Base-by-base conservation (phyloP, 2,888 invertebrate genomes). In the Autographa gamma region DNA sequence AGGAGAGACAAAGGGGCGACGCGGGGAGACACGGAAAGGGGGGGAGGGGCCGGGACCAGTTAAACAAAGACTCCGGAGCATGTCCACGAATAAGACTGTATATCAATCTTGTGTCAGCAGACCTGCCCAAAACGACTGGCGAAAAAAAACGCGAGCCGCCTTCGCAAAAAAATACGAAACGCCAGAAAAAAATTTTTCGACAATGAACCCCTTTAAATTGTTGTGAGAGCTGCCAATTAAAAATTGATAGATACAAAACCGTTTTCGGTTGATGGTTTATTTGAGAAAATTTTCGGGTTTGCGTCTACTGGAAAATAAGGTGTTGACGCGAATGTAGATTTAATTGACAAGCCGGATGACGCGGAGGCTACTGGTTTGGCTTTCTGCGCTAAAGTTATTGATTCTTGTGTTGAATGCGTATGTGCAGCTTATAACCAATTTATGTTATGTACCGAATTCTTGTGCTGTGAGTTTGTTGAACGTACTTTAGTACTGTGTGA, bases 181-280 rank as follows among this genome's bases (percentile, higher is more conserved):
- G 84, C 80, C 76, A 81, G 78, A 87, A 92, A 93, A 94, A 93
- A 92, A 87, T 88, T 13, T 88, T 91, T 92, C 92, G 90, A 93
- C 94, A 93, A 92, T 93, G 94, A 95, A 85, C 89, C 90, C 91
- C 90, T 92, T 93, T 94, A 93, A 93, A 92, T 92, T 92, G 93
- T 92, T 94, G 93, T 92, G 93, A 91, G 92, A 95, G 92, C 92
- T 95, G 95, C 95, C 95, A 95, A 95, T 95, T 95, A 95, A 95
- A 95, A 93, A 93, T 93, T 95, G 93, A 95, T 95, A 94, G 92
- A 94, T 93, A 91, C 88, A 89, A 90, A 88, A 83, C 83, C 81
- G 83, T 88, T 85, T 89, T 85, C 65, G 60, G 76, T 66, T 58
- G 74, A 76, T 75, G 74, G 71, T 76, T 77, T 77, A 76, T 80